These are phyloP conservation scores for Amphibalanus amphitrite DNA, from an alignment of 1,140 invertebrate species.

Conservation along the genomic window DNA sequence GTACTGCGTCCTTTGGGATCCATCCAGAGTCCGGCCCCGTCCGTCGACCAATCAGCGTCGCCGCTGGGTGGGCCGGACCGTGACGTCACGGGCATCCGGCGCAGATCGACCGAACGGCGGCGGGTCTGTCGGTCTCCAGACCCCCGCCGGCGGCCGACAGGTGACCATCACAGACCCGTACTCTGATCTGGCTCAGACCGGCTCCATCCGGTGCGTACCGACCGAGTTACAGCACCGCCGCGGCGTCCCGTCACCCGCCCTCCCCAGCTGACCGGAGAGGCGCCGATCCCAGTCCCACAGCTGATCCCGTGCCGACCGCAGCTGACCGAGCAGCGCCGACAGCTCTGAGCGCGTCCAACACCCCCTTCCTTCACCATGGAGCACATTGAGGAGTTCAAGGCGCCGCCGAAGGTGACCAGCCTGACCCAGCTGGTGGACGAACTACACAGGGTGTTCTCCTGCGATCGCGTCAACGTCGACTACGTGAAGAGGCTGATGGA, in stretches of 20 bases:
- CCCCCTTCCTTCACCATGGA: not conserved
- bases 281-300: no score
- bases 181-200: not conserved
- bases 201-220: not conserved
- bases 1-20: no score
- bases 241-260: no score
- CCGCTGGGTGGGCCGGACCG: slow-evolving; percentile 4
- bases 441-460: slow-evolving; percentile 53
- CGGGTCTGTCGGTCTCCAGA: not conserved
- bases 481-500: slow-evolving; percentile 66
- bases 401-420: slow-evolving; percentile 19
- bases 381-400: not conserved
- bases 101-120: not conserved
- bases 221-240: no score
- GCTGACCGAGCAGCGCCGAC: no score
- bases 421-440: slow-evolving; percentile 54
- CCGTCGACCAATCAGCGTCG: slow-evolving; percentile 3
- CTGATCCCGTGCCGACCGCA: no score
- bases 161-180: no score
- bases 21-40: no score
- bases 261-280: no score
- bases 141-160: no score
- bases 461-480: slow-evolving; percentile 69
- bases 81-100: slow-evolving; percentile 1
- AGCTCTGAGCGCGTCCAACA: no score